Evolutionary conservation across 1,140 invertebrate genomes (phyloP).

Genomic region (Pseudomyrmex concolor): DNA sequence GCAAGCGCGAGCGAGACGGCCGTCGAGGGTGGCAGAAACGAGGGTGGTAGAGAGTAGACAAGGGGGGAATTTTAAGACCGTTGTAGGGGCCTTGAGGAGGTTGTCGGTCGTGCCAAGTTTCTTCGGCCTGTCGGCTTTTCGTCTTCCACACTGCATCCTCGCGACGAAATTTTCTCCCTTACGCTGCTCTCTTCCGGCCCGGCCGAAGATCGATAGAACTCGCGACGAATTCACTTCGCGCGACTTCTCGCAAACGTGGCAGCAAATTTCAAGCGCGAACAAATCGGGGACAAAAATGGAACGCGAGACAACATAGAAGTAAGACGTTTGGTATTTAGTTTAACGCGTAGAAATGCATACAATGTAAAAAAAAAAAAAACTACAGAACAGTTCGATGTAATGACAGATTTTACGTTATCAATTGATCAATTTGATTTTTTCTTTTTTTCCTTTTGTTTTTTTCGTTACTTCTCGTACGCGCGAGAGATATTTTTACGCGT

Average conservation of each 20-base stretch:
- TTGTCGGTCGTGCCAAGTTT: conserved; percentile 30
- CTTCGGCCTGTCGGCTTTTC: conserved; percentile 40
- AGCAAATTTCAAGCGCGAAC: neutral
- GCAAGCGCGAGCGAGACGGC: conserved; percentile 2
- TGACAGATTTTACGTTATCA: neutral
- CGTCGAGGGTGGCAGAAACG: neutral
- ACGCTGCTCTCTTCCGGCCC: conserved; percentile 2
- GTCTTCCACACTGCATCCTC: conserved; percentile 48
- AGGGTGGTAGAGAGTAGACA: neutral
- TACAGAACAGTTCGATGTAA: neutral
- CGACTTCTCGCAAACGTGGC: conserved; percentile 17
- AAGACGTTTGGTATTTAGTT: neutral
- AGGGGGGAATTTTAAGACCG: conserved; percentile 43
- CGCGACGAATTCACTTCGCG: conserved; percentile 39
- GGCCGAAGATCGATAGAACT: conserved; percentile 65
- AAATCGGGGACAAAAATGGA: neutral
- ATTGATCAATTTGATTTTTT: neutral
- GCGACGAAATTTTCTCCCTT: conserved; percentile 57
- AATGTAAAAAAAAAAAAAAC: neutral
- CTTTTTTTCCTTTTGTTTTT: neutral
- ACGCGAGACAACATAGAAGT: neutral
- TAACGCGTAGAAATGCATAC: neutral
- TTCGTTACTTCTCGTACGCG: neutral
- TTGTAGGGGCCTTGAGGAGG: conserved; percentile 51
- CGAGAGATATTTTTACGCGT: neutral